Conservation (phyloP, 1,140 invertebrate species). For the Hyphantria cunea region DNA sequence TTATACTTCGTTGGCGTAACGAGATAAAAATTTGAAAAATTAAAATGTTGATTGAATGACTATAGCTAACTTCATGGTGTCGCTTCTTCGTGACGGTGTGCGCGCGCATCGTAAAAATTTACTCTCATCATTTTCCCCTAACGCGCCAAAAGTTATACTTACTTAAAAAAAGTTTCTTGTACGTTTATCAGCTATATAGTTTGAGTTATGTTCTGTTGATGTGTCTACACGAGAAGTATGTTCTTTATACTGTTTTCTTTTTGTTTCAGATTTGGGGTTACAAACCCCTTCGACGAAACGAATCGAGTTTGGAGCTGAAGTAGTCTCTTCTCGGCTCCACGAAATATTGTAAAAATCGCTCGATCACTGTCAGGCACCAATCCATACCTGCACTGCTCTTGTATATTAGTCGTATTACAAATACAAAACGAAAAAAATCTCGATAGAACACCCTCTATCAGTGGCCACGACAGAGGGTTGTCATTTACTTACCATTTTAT, state of each 20-base stretch:
- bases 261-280: slow-evolving; percentile 72
- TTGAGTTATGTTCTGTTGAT: no score
- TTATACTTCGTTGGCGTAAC: no score
- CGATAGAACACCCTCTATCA: slow-evolving; percentile 65
- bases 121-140: no score
- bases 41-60: no score
- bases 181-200: no score
- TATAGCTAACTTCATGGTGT: no score
- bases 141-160: no score
- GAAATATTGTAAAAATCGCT: slow-evolving; percentile 66
- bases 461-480: slow-evolving; percentile 73
- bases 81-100: no score
- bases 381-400: slow-evolving; percentile 69
- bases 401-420: slow-evolving; percentile 54
- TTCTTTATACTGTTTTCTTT: slow-evolving; percentile 2
- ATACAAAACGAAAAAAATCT: slow-evolving; percentile 54
- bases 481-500: slow-evolving; percentile 53
- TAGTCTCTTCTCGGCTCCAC: slow-evolving; percentile 51
- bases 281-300: slow-evolving; percentile 67
- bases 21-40: no score
- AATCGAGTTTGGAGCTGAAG: slow-evolving; percentile 63
- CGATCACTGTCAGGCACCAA: slow-evolving; percentile 69
- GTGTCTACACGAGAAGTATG: no score
- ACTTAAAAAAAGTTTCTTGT: no score
- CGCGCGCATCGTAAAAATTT: no score